Evolutionary conservation across 2,888 invertebrate genomes (phyloP).

Genomic region (Neuroscelio doddi): DNA sequence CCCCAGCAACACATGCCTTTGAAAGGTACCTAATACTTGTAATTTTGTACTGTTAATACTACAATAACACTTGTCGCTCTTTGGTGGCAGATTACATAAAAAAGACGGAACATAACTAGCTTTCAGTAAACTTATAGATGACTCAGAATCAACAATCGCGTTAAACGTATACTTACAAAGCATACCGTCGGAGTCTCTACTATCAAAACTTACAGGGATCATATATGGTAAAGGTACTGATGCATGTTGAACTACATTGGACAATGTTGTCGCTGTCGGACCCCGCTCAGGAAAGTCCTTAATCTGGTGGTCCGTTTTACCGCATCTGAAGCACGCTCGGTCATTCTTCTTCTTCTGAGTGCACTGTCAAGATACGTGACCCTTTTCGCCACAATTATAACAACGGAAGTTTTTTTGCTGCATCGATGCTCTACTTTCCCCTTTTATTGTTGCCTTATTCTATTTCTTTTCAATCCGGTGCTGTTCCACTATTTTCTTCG

Average conservation of each 20-base stretch:
- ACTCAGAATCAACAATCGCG: constrained; percentile 26
- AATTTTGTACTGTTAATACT: constrained; percentile 10
- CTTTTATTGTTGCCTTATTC: not conserved
- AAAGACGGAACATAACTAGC: constrained; percentile 2
- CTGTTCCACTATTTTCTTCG: not conserved
- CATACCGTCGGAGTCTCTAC: not conserved
- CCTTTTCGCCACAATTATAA: constrained; percentile 11
- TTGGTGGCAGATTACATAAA: not conserved
- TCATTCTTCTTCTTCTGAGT: constrained; percentile 3
- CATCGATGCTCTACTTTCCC: not conserved
- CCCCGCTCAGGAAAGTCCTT: constrained; percentile 20
- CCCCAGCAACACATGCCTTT: not conserved
- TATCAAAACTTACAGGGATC: constrained; percentile 4
- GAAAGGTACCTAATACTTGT: constrained; percentile 12
- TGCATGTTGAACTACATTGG: constrained; percentile 37
- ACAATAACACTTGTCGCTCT: not conserved
- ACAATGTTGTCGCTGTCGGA: not conserved
- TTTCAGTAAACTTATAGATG: constrained; percentile 25
- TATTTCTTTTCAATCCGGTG: not conserved
- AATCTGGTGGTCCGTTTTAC: constrained; percentile 14
- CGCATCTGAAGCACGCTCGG: constrained; percentile 23
- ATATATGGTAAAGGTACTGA: constrained; percentile 9
- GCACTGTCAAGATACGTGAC: constrained; percentile 7
- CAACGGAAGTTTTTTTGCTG: not conserved
- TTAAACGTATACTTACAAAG: constrained; percentile 8